phyloP scores from a whole-genome alignment of 2,888 invertebrate genomes.

The Brachynemurus nebulosus region DNA sequence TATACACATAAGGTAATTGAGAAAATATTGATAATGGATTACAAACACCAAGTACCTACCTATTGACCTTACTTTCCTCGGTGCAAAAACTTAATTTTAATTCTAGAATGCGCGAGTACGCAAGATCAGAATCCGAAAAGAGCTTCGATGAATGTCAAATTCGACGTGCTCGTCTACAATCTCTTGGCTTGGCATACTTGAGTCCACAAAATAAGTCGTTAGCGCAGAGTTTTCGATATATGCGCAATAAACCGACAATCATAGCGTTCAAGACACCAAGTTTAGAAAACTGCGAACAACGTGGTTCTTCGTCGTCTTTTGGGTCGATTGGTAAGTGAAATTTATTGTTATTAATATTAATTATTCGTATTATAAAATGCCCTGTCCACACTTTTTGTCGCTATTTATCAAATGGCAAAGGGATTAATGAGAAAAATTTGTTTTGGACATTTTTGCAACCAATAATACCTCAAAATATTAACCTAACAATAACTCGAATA shows the following conservation, averaged over 20 bases:
- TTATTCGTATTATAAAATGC: too few relatives aligned
- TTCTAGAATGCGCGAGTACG: conserved; percentile 51
- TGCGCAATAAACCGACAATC: conserved; percentile 78
- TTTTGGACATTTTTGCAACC: too few relatives aligned
- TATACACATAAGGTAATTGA: too few relatives aligned
- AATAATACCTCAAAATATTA: too few relatives aligned
- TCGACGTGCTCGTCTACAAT: conserved; percentile 45
- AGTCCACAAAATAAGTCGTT: conserved; percentile 67
- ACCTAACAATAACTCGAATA: too few relatives aligned
- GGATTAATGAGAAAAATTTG: too few relatives aligned
- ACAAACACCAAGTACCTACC: neutral
- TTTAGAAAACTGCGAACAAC: conserved; percentile 50
- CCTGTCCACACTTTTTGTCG: too few relatives aligned
- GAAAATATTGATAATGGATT: neutral
- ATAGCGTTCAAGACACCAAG: conserved; percentile 78
- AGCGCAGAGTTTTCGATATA: conserved; percentile 79
- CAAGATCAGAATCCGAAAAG: conserved; percentile 66
- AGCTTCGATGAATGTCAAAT: conserved; percentile 57
- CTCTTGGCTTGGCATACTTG: conserved; percentile 51
- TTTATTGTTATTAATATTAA: too few relatives aligned
- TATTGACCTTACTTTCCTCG: neutral
- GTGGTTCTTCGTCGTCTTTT: conserved; percentile 41
- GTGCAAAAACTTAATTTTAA: too few relatives aligned
- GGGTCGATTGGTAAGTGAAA: conserved; percentile 37
- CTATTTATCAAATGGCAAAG: too few relatives aligned